Percentiles rank a stretch among this genome's conserved stretches.
These are phyloP conservation scores for Neopipo cinnamomea DNA, from an alignment of 2,113 vertebrate genomes.

Conservation along the genomic window DNA sequence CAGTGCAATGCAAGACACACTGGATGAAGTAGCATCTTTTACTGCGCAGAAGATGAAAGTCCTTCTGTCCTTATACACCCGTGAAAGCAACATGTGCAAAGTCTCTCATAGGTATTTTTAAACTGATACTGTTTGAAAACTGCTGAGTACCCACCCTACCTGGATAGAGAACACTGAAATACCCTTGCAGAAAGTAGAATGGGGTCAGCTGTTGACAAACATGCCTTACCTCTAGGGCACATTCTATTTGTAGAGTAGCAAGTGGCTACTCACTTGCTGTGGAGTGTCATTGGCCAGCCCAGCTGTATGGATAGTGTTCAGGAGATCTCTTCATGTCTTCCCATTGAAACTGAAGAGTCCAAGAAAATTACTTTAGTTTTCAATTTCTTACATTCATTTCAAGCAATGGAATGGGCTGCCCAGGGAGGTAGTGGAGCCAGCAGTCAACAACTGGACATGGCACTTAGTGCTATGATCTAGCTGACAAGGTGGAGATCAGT, in stretches of 20 bases:
- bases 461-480: background rate
- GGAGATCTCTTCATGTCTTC: background rate
- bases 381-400: background rate
- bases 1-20: background rate
- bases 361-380: background rate
- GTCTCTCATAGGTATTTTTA: background rate
- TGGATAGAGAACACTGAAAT: background rate
- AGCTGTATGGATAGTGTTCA: fast-evolving
- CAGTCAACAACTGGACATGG: background rate
- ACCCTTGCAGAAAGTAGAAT: background rate
- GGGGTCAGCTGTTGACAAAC: background rate
- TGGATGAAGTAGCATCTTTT: background rate
- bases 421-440: background rate
- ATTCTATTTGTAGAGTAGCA: background rate
- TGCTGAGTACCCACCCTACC: background rate
- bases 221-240: background rate
- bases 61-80: background rate
- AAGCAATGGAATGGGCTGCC: background rate
- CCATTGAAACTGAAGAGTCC: background rate
- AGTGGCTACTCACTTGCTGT: background rate
- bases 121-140: background rate
- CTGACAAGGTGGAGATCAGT: background rate
- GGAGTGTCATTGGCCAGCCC: background rate
- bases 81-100: background rate
- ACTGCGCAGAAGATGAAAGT: background rate